These are phyloP conservation scores for Ectemnius lituratus DNA, from an alignment of 2,888 invertebrate genomes.

Conservation along the genomic window DNA sequence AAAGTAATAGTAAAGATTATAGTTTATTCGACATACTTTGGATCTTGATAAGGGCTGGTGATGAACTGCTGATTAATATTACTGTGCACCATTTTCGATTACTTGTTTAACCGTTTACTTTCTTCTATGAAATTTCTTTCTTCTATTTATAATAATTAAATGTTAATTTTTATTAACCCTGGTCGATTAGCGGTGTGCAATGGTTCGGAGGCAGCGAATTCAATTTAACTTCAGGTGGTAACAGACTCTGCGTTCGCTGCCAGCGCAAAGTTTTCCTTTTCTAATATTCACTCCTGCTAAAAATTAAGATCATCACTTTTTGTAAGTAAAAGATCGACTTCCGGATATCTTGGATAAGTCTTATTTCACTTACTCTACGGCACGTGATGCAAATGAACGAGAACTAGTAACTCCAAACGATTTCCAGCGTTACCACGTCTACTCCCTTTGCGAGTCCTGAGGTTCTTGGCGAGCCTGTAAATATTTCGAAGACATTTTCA, in stretches of 20 bases:
- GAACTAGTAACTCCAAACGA: slow-evolving; percentile 89
- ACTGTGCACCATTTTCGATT: slow-evolving; percentile 67
- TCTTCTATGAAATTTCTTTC: not conserved
- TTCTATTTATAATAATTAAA: not conserved
- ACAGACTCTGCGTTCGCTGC: slow-evolving; percentile 53
- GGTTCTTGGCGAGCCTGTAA: slow-evolving; percentile 88
- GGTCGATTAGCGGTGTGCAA: slow-evolving; percentile 50
- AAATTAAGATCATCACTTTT: slow-evolving; percentile 11
- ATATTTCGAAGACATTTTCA: not conserved
- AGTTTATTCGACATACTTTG: slow-evolving; percentile 61
- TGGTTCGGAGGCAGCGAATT: slow-evolving; percentile 55
- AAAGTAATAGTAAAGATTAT: not conserved
- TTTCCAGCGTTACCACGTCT: slow-evolving; percentile 92
- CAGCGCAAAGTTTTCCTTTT: slow-evolving; percentile 43
- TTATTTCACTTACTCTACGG: slow-evolving; percentile 81
- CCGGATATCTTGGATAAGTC: not conserved
- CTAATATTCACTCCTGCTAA: slow-evolving; percentile 25
- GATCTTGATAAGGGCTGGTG: slow-evolving; percentile 66
- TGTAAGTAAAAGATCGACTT: not conserved
- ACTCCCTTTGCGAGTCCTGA: slow-evolving; percentile 89
- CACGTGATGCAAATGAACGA: slow-evolving; percentile 91
- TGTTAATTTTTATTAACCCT: slow-evolving; percentile 16
- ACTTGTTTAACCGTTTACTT: not conserved
- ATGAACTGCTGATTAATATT: slow-evolving; percentile 56
- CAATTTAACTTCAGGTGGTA: slow-evolving; percentile 45